phyloP scores from a whole-genome alignment of 2,888 invertebrate species.

The Synanthedon tipuliformis region DNA sequence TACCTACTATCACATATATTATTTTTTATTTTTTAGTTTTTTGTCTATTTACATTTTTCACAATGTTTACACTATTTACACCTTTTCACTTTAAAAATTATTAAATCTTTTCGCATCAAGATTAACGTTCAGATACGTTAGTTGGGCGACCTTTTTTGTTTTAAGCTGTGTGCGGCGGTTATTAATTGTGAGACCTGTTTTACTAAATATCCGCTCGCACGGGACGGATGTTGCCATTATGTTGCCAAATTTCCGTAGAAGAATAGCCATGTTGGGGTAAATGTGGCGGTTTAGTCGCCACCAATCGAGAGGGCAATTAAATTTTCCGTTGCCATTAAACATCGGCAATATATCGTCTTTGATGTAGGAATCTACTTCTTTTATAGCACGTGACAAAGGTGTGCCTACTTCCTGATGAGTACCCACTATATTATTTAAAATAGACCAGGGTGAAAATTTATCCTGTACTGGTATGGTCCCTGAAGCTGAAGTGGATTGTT shows the following conservation, averaged over 20 bases:
- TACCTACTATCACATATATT: too few species aligned
- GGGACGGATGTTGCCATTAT: conserved; percentile 10
- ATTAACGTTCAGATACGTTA: too few species aligned
- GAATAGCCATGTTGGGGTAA: conserved; percentile 6
- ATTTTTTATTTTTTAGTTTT: too few species aligned
- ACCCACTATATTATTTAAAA: conserved; percentile 7
- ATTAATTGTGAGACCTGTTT: background rate
- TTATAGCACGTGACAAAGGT: conserved; percentile 7
- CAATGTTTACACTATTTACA: too few species aligned
- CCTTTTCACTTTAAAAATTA: too few species aligned
- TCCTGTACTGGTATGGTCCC: conserved; percentile 4
- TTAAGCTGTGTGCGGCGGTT: background rate
- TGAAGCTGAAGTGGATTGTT: background rate
- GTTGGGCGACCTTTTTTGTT: background rate
- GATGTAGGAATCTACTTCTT: conserved; percentile 3
- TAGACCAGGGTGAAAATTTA: conserved; percentile 11
- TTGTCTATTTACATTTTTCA: too few species aligned
- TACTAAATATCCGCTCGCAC: conserved; percentile 6
- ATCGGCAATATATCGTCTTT: conserved; percentile 5
- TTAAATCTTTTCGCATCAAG: too few species aligned
- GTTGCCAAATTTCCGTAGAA: conserved; percentile 4
- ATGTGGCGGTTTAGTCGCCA: conserved; percentile 5
- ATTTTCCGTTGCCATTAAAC: conserved; percentile 3
- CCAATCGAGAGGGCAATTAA: conserved; percentile 7
- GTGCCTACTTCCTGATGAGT: conserved; percentile 6